Base-by-base conservation (phyloP, 2,113 vertebrate genomes). In the Dipodomys spectabilis region DNA sequence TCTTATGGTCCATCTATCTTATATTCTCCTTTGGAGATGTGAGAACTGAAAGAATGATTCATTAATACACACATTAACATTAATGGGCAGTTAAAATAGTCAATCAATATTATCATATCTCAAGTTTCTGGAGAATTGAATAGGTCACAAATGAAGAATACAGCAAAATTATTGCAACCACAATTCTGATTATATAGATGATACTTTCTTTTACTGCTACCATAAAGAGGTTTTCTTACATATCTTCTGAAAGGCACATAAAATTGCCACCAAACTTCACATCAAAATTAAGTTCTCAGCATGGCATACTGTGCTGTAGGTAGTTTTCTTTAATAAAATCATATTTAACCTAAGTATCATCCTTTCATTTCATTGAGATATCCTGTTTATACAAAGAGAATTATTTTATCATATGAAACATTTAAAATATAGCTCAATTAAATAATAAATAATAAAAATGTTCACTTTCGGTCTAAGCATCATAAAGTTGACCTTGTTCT, bases 71-170 rank as follows among this genome's bases (percentile, higher is more conserved):
- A 72, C 75, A 90, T 93, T 77, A 96, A 15, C 86, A 93, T 92
- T 96, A 95, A 78, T 27, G 0, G 93, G 71, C 94, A 97, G 90
- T 49, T 86, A 89, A 87, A 88, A 83, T 49, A 49, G 49, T 49
- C 90, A 96, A 78, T 92, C 96, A 84, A 65, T 97, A 91, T 45
- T 96, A 93, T 92, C 94, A 96, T 12, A 91, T 95, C 96, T 97
- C 96, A 96, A 92, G 97, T 94, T 88, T 79, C 95, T 73, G 62
- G 84, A 82, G 86, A 95, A 92, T 95, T 94, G 88, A 95, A 89
- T 95, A 93, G 73, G 93, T 86, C 94, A 94, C 75, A 95, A 77
- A 97, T 77, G 62, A 45, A 95, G 88, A 96, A 19, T 93, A 82
- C 77, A 96, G 6, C 45, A 81, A 81, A 90, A 44, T 49, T 92